These are phyloP conservation scores for Lepidurus couesii DNA, from an alignment of 1,140 invertebrate species.

Conservation along the genomic window DNA sequence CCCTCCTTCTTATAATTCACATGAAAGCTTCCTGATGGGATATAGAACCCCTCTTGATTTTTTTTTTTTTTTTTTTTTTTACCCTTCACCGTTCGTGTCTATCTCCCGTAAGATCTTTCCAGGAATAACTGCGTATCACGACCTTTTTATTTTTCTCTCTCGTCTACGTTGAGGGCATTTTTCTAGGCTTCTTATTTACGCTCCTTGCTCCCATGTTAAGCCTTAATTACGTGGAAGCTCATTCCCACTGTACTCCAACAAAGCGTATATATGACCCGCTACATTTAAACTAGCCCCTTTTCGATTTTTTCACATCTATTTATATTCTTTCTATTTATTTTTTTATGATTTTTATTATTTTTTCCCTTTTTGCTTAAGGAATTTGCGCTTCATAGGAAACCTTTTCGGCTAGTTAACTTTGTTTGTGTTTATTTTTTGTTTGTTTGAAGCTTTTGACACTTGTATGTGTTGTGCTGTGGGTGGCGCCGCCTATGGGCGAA, in stretches of 20 bases:
- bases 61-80: neutral
- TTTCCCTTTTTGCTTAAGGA: no score
- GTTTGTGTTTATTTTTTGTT: no score
- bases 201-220: neutral
- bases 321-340: no score
- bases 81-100: neutral
- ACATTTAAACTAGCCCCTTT: neutral
- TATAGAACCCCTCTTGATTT: neutral
- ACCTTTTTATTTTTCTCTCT: neutral
- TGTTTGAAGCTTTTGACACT: no score
- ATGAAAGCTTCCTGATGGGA: slow-evolving; percentile 19
- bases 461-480: no score
- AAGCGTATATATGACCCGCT: neutral
- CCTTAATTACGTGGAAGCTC: neutral
- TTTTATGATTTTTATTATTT: no score
- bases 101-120: neutral
- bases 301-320: no score
- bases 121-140: neutral
- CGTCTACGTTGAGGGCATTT: neutral
- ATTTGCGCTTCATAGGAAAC: no score
- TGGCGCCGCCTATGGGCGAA: no score
- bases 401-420: no score
- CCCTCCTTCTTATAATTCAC: slow-evolving; percentile 11
- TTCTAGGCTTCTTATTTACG: neutral
- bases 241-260: neutral